phyloP scores from a whole-genome alignment of 2,113 vertebrate species.

The Melanerpes aurifrons region DNA sequence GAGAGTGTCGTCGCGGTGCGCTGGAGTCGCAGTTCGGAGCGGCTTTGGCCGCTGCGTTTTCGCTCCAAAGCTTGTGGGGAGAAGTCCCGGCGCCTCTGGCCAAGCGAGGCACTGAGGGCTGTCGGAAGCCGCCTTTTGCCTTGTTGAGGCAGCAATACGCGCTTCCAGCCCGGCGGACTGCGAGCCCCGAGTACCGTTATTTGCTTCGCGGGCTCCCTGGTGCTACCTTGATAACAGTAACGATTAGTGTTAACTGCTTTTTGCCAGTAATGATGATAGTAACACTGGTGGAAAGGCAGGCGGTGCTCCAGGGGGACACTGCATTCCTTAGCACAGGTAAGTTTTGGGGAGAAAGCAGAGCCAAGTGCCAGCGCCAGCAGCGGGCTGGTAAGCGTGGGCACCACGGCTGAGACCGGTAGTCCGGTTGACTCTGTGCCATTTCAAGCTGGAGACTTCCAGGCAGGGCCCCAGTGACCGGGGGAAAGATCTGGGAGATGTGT shows the following conservation, averaged over 20 bases:
- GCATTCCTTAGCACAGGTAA: fast-evolving
- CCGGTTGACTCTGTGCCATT: not conserved
- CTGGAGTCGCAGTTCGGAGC: fast-evolving
- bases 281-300: fast-evolving
- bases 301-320: fast-evolving
- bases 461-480: not conserved
- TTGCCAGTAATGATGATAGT: fast-evolving
- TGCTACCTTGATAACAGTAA: fast-evolving
- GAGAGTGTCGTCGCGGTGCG: not conserved
- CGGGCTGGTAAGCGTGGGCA: not conserved
- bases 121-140: not conserved
- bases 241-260: fast-evolving
- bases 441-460: not conserved
- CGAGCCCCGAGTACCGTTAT: fast-evolving
- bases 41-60: fast-evolving
- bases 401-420: fast-evolving
- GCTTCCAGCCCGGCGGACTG: fast-evolving
- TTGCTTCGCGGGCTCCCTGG: fast-evolving
- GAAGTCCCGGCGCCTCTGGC: fast-evolving
- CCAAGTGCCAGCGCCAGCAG: fast-evolving
- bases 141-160: fast-evolving
- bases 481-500: not conserved
- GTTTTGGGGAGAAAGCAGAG: not conserved
- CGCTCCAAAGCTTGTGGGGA: not conserved
- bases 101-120: fast-evolving